Percentiles rank a stretch among this genome's conserved stretches.
phyloP scores from a whole-genome alignment of 2,888 invertebrate species.

The Drosophila tanythrix region DNA sequence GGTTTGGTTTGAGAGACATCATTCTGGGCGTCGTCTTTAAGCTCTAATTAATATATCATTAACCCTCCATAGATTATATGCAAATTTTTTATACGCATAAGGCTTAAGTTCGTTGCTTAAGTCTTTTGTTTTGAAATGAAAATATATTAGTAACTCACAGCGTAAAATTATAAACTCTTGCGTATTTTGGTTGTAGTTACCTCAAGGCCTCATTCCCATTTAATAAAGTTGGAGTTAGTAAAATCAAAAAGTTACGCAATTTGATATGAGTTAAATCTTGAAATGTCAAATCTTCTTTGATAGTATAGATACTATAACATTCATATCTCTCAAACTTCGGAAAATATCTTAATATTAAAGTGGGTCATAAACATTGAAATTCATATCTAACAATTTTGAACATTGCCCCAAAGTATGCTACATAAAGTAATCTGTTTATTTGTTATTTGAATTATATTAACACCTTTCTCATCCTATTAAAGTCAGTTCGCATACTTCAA shows the following conservation, averaged over 20 bases:
- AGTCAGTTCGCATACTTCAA: neutral
- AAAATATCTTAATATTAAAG: neutral
- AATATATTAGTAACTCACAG: too few relatives aligned
- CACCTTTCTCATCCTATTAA: neutral
- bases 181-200: neutral
- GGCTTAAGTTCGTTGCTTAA: conserved; percentile 41
- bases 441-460: conserved; percentile 2
- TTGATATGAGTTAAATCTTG: neutral
- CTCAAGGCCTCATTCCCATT: neutral
- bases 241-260: neutral
- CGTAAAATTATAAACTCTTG: neutral
- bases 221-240: neutral
- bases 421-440: too few relatives aligned
- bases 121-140: conserved; percentile 35
- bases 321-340: neutral
- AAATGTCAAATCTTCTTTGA: neutral
- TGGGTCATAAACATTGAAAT: neutral
- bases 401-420: conserved; percentile 35
- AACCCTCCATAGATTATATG: neutral
- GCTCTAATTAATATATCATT: neutral
- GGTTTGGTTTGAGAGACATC: neutral
- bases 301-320: neutral
- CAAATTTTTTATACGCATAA: too few relatives aligned
- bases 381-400: neutral
- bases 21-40: neutral